phyloP scores from a whole-genome alignment of 2,888 invertebrate species.

The Melieria crassipennis region DNA sequence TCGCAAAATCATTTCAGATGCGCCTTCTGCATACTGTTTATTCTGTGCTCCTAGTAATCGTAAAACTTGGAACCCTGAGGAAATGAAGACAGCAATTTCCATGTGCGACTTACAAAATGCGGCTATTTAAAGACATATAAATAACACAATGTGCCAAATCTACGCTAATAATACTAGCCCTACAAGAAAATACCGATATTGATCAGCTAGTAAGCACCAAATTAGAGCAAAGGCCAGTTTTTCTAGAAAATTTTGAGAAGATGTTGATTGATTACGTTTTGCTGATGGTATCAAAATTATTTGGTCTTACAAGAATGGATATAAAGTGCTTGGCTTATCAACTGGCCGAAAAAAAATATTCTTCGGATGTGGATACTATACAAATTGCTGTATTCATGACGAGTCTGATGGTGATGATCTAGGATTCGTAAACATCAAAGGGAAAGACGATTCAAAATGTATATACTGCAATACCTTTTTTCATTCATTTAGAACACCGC shows the following conservation, averaged over 20 bases:
- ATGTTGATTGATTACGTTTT: not conserved
- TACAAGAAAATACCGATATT: constrained; percentile 1
- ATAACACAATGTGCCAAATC: constrained; percentile 3
- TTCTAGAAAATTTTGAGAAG: constrained; percentile 4
- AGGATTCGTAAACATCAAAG: not conserved
- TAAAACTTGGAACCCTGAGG: constrained; percentile 4
- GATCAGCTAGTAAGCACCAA: constrained; percentile 1
- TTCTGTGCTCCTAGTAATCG: not conserved
- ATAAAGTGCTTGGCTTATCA: too few relatives aligned
- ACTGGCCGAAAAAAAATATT: not conserved
- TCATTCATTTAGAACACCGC: not conserved
- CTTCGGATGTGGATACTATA: constrained; percentile 9
- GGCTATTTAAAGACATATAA: not conserved
- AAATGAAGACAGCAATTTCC: not conserved
- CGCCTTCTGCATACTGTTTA: too few relatives aligned
- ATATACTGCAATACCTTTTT: not conserved
- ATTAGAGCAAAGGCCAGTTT: constrained; percentile 6
- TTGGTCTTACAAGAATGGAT: too few relatives aligned
- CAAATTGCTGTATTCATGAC: constrained; percentile 34
- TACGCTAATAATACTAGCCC: constrained; percentile 6
- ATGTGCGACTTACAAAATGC: not conserved
- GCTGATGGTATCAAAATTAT: constrained; percentile 3
- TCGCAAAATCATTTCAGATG: too few relatives aligned
- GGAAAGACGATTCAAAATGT: not conserved
- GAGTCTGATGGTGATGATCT: constrained; percentile 7